A percentile compares a stretch with the other conserved stretches of the same genome.
Conservation (phyloP, 1,140 invertebrate species). For the Cotesia chilonis region DNA sequence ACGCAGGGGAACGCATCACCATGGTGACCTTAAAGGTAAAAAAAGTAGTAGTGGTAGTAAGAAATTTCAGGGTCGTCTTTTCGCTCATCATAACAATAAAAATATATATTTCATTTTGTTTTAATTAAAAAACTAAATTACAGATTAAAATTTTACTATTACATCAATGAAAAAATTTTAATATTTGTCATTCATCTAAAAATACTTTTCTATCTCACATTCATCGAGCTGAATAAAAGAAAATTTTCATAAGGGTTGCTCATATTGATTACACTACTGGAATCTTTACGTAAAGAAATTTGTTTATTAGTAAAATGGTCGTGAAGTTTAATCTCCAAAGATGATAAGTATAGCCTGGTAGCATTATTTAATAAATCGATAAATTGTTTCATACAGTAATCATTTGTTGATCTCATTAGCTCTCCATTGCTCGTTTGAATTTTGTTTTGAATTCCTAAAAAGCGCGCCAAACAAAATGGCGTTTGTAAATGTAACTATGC, state of each 20-base stretch:
- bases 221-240: too few species aligned
- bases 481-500: conserved; percentile 37
- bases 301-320: neutral
- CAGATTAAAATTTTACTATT: too few species aligned
- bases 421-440: neutral
- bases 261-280: too few species aligned
- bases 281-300: neutral
- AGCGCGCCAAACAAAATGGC: conserved; percentile 47
- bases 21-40: conserved; percentile 12
- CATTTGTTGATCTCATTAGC: neutral
- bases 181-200: too few species aligned
- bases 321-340: neutral
- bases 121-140: too few species aligned
- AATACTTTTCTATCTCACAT: too few species aligned
- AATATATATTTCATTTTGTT: too few species aligned
- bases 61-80: too few species aligned
- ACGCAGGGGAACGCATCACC: conserved; percentile 19
- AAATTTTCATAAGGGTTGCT: too few species aligned
- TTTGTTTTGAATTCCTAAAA: neutral
- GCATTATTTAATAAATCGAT: conserved; percentile 9
- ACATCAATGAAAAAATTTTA: too few species aligned
- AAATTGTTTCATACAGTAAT: neutral
- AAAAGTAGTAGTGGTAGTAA: neutral
- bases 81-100: too few species aligned
- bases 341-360: neutral